These are phyloP conservation scores for Bombycilla garrulus DNA, from an alignment of 2,113 vertebrate species.

Conservation along the genomic window DNA sequence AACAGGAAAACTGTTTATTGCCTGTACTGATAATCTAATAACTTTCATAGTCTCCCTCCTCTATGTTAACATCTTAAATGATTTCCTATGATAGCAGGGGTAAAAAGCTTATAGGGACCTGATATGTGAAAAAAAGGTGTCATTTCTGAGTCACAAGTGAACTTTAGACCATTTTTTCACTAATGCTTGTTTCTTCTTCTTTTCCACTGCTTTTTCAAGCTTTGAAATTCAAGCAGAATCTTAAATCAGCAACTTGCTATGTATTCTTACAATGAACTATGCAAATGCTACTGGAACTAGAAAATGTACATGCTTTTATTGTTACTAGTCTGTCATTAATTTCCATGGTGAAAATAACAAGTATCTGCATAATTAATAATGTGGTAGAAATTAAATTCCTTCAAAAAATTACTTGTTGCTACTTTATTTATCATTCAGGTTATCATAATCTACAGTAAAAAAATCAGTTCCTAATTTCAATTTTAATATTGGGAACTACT, in stretches of 20 bases:
- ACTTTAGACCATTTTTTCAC: neutral
- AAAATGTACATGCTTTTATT: neutral
- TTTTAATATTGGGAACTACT: neutral
- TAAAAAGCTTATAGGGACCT: neutral
- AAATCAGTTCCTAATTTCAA: neutral
- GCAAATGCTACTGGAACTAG: neutral
- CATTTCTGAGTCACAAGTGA: neutral
- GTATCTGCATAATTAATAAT: neutral
- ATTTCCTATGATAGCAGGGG: neutral
- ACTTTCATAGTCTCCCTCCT: neutral
- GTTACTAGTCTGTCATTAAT: neutral
- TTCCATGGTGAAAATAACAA: neutral
- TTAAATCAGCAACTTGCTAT: neutral
- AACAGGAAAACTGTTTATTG: neutral
- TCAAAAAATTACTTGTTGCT: neutral
- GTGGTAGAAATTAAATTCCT: neutral
- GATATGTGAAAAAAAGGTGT: neutral
- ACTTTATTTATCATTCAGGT: neutral
- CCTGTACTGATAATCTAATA: neutral
- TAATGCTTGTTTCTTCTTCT: neutral
- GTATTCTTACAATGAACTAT: neutral
- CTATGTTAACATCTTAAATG: neutral
- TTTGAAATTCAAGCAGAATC: neutral
- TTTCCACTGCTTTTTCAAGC: neutral
- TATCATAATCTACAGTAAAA: neutral